Evolutionary conservation across 2,888 invertebrate species (phyloP).

Genomic region (Dolichomitus sp.): DNA sequence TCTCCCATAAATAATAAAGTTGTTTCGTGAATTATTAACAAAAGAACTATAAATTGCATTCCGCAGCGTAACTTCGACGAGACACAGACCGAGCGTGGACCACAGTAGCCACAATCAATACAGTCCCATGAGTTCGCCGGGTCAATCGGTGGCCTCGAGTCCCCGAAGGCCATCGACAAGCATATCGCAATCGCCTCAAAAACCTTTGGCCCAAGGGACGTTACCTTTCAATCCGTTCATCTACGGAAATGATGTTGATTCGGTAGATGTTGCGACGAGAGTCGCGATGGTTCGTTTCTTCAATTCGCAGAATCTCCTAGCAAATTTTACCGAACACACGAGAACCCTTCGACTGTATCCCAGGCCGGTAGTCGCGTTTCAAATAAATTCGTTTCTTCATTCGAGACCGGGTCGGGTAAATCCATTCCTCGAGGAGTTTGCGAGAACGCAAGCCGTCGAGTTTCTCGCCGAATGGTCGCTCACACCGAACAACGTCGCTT

Average conservation of each 20-base stretch:
- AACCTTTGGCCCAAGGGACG: constrained; percentile 67
- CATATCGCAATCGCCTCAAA: constrained; percentile 76
- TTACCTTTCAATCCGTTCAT: constrained; percentile 93
- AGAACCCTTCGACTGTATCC: constrained; percentile 98
- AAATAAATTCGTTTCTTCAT: constrained; percentile 98
- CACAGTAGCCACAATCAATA: constrained; percentile 65
- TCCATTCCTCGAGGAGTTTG: constrained; percentile 96
- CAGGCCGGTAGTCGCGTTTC: constrained; percentile 99
- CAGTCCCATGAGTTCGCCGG: constrained; percentile 84
- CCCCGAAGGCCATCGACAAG: constrained; percentile 85
- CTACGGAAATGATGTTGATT: constrained; percentile 98
- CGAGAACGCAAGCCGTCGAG: constrained; percentile 99
- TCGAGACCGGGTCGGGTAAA: constrained; percentile 95
- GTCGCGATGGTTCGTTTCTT: constrained; percentile 99
- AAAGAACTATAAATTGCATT: not conserved
- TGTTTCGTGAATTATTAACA: not conserved
- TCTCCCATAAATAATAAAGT: not conserved
- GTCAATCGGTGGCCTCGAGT: constrained; percentile 77
- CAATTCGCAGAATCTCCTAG: constrained; percentile 98
- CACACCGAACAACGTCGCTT: constrained; percentile 99
- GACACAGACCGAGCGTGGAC: constrained; percentile 82
- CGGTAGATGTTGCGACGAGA: constrained; percentile 98
- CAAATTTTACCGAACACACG: constrained; percentile 99
- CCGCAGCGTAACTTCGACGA: constrained; percentile 84
- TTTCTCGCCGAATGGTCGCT: constrained; percentile 99